Base-by-base conservation (phyloP, 2,797 vertebrate genomes). In the Cyclopterus lumpus region DNA sequence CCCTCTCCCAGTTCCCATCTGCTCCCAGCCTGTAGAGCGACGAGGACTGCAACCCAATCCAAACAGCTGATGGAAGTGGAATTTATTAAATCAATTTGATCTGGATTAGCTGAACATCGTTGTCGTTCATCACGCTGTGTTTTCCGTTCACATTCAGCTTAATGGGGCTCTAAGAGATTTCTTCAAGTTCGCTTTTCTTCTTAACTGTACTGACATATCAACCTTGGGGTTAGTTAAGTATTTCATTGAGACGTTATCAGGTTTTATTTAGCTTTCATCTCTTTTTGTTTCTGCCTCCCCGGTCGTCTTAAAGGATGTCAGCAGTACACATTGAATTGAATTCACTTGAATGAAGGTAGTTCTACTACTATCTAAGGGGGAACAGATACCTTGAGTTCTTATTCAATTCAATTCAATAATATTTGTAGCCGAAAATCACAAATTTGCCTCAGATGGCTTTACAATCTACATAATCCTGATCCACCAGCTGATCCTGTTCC, bases 1-100 rank as follows among this genome's bases (percentile, higher is more conserved):
- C 68, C 66, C 67, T 30, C 72, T 71, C 54, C 6, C 64, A 40
- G 70, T 5, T 42, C 48, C 67, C 42, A n/a, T 4, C 1, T 63
- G 73, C 71, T 71, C 57, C 38, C 66, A 85, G 87, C 54, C 73
- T 65, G 58, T 74, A 58, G 65, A 73, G 71, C 68, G 42, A 1
- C 12, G 30, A 42, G 18, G 51, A 57, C 54, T 66, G 73, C 62
- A 53, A 55, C 34, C 40, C 4, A 24, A 59, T 38, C 11, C 32
- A 42, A 64, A 38, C 48, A 28, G 22, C 5, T 6, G 34, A 15
- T 59, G 1, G 8, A 9, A 34, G 42, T 14, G 26, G 16, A 1
- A 16, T 22, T 5, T 30, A 32, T 11, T 18, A 20, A 3, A 51
- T 40, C 3, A 0, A 11, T 60, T 26, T 28, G 18, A 46, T 42